Evolutionary conservation across 2,113 vertebrate genomes (phyloP).

Genomic region (Scytalopus superciliaris): DNA sequence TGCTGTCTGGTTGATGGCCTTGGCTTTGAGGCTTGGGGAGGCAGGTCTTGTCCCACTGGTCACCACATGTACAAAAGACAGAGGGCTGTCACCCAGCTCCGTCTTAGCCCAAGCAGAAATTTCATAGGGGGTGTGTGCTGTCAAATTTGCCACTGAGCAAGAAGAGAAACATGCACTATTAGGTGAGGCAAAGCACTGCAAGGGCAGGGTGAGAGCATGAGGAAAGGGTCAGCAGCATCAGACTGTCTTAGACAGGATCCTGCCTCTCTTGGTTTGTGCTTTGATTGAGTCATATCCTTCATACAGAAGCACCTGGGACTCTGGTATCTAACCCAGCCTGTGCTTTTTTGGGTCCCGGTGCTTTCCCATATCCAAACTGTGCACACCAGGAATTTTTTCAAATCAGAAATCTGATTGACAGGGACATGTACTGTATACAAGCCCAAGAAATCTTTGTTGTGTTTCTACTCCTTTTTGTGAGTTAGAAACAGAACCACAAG

Average conservation of each 20-base stretch:
- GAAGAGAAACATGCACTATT: not conserved
- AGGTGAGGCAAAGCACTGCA: not conserved
- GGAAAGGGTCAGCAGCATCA: not conserved
- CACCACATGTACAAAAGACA: constrained; percentile 82
- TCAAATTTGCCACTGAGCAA: constrained; percentile 84
- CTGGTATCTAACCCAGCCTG: not conserved
- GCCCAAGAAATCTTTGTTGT: not conserved
- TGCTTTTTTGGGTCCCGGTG: not conserved
- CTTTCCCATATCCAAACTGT: not conserved
- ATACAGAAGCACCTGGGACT: not conserved
- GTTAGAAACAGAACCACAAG: not conserved
- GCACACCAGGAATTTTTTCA: not conserved
- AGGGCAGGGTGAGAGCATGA: not conserved
- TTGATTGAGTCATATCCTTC: not conserved
- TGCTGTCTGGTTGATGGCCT: constrained; percentile 88
- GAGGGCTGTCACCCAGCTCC: constrained; percentile 88
- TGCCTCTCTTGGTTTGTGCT: not conserved
- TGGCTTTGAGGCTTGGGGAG: constrained; percentile 86
- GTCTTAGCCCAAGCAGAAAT: constrained; percentile 93
- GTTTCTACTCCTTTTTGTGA: not conserved
- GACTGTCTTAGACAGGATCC: not conserved
- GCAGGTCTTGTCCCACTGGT: constrained; percentile 81
- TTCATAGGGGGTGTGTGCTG: constrained; percentile 89
- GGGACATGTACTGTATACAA: not conserved
- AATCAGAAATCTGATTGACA: not conserved